A percentile compares a stretch with the other conserved stretches of the same genome.
Conservation (phyloP, 2,888 invertebrate genomes). For the Scelioninae gen. 1 region DNA sequence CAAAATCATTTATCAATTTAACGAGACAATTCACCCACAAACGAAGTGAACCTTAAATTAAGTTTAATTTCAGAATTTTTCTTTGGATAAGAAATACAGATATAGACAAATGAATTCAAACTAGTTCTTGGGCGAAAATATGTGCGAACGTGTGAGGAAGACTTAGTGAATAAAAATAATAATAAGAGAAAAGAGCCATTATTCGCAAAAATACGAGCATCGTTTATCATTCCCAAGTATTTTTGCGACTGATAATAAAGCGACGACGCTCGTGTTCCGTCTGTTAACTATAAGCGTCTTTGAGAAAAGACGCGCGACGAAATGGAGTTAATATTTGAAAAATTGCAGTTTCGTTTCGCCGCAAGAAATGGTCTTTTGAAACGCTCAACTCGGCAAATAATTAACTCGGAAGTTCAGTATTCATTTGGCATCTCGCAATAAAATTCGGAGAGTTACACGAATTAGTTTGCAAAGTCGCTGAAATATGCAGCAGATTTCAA, state of each 20-base stretch:
- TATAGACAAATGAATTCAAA: slow-evolving; percentile 31
- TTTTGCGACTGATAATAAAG: slow-evolving; percentile 62
- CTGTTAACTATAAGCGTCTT: slow-evolving; percentile 59
- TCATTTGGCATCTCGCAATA: slow-evolving; percentile 20
- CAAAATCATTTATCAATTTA: not conserved
- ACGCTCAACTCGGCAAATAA: slow-evolving; percentile 23
- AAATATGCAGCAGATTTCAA: slow-evolving; percentile 28
- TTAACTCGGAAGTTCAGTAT: slow-evolving; percentile 40
- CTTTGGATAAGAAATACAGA: not conserved
- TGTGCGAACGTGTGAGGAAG: slow-evolving; percentile 30
- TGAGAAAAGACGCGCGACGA: slow-evolving; percentile 48
- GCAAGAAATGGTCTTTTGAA: slow-evolving; percentile 26
- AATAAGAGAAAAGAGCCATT: slow-evolving; percentile 74
- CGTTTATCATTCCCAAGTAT: slow-evolving; percentile 75
- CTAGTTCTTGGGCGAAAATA: slow-evolving; percentile 6
- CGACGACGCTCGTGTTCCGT: slow-evolving; percentile 53
- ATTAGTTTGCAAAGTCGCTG: slow-evolving; percentile 25
- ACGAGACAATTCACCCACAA: no score
- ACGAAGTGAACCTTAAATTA: not conserved
- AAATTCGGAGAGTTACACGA: slow-evolving; percentile 13
- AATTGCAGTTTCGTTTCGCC: slow-evolving; percentile 9
- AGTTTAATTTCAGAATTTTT: slow-evolving; percentile 2
- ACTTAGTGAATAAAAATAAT: slow-evolving; percentile 51
- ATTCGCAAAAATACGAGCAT: slow-evolving; percentile 76
- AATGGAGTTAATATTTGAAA: slow-evolving; percentile 34